Conservation (phyloP, 1,140 invertebrate genomes). For the Sycophaga agraensis region DNA sequence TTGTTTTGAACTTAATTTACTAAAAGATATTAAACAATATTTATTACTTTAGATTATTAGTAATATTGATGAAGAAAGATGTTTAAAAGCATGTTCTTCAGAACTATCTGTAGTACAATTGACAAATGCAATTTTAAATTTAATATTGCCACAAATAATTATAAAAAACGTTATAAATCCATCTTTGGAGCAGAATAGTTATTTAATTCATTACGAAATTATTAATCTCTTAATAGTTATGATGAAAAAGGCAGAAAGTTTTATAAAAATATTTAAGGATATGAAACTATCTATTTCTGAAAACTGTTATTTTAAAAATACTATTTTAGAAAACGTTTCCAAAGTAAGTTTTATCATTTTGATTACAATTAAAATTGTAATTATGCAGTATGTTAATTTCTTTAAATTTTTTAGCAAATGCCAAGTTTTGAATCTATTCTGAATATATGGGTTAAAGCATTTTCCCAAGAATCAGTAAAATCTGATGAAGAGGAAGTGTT, state of each 20-base stretch:
- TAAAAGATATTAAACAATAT: background rate
- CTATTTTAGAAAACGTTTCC: conserved; percentile 35
- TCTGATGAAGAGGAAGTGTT: conserved; percentile 35
- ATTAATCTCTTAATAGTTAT: conserved; percentile 42
- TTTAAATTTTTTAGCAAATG: too few relatives aligned
- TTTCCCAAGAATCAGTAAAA: conserved; percentile 33
- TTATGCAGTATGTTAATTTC: too few relatives aligned
- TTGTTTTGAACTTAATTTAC: too few relatives aligned
- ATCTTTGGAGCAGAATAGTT: conserved; percentile 38
- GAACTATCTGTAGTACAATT: conserved; percentile 41
- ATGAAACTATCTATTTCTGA: conserved; percentile 26
- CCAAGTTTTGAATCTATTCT: conserved; percentile 58
- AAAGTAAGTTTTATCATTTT: conserved; percentile 45
- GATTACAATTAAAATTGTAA: too few relatives aligned
- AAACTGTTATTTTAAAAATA: conserved; percentile 30
- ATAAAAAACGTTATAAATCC: conserved; percentile 42
- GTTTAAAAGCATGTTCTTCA: conserved; percentile 33
- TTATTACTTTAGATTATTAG: conserved; percentile 22
- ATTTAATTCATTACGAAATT: conserved; percentile 42
- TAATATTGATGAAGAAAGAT: conserved; percentile 37
- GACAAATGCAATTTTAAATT: conserved; percentile 37
- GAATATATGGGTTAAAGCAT: conserved; percentile 53
- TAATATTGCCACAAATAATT: conserved; percentile 40
- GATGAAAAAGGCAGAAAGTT: conserved; percentile 38
- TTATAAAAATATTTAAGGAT: conserved; percentile 31